These are phyloP conservation scores for Cyclura pinguis DNA, from an alignment of 2,797 vertebrate species.

Conservation along the genomic window DNA sequence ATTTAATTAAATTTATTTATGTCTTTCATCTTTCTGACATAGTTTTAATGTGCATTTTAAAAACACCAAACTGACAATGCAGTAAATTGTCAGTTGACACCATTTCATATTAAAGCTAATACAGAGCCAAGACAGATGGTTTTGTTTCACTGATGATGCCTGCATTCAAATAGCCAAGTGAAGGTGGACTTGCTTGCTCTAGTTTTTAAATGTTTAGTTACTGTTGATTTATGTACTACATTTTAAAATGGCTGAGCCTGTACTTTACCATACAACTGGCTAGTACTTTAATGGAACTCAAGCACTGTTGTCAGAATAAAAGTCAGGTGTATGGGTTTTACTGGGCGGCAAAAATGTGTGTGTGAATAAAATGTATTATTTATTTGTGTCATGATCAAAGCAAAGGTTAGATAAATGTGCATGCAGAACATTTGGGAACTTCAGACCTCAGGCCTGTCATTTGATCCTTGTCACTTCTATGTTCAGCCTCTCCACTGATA, in stretches of 20 bases:
- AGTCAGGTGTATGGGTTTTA: slow-evolving; percentile 15
- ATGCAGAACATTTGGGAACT: slow-evolving; percentile 27
- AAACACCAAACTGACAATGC: slow-evolving; percentile 42
- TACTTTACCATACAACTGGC: slow-evolving; percentile 52
- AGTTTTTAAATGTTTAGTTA: slow-evolving; percentile 50
- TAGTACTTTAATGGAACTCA: slow-evolving; percentile 47
- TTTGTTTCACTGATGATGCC: slow-evolving; percentile 46
- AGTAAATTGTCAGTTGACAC: slow-evolving; percentile 32
- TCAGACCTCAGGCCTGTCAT: slow-evolving; percentile 27
- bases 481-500: neutral
- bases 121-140: slow-evolving; percentile 18
- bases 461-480: slow-evolving; percentile 42
- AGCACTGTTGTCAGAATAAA: slow-evolving; percentile 38
- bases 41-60: slow-evolving; percentile 58
- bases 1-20: slow-evolving; percentile 71
- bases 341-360: slow-evolving; percentile 27
- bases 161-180: slow-evolving; percentile 9
- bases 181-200: slow-evolving; percentile 60
- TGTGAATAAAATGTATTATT: slow-evolving; percentile 76
- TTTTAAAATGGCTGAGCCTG: slow-evolving; percentile 59
- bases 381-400: slow-evolving; percentile 67
- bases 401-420: slow-evolving; percentile 42
- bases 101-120: slow-evolving; percentile 13
- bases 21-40: slow-evolving; percentile 55
- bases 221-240: slow-evolving; percentile 62